A percentile compares a stretch with the other conserved stretches of the same genome.
These are phyloP conservation scores for Sarcoramphus papa DNA, from an alignment of 2,797 vertebrate genomes.

Conservation along the genomic window DNA sequence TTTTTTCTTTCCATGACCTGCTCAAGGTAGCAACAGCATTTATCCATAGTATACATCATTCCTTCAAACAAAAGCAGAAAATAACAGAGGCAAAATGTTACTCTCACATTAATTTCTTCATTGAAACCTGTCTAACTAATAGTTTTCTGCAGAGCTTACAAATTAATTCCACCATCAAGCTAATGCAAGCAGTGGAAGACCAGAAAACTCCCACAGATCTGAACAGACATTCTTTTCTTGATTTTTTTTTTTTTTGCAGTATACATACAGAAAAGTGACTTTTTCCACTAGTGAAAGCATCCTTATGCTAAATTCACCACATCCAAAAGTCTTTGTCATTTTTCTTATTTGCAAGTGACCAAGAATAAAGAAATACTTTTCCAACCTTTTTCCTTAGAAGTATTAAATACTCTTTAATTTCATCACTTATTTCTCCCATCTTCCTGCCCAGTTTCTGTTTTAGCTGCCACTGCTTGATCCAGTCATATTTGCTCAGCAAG, in stretches of 20 bases:
- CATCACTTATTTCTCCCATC: slow-evolving; percentile 70
- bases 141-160: not conserved
- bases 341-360: not conserved
- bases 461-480: slow-evolving; percentile 87
- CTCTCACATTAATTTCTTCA: not conserved
- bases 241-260: not conserved
- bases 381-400: slow-evolving; percentile 86
- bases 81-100: not conserved
- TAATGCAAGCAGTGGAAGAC: not conserved
- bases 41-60: not conserved
- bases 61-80: not conserved
- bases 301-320: not conserved
- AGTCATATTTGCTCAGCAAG: slow-evolving; percentile 79
- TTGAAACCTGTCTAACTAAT: not conserved
- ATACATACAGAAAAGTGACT: not conserved
- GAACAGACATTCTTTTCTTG: not conserved
- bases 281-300: not conserved
- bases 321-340: not conserved
- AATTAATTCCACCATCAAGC: not conserved
- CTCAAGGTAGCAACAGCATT: not conserved
- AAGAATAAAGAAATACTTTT: not conserved
- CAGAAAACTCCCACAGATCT: not conserved
- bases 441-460: slow-evolving; percentile 74
- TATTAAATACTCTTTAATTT: slow-evolving; percentile 82
- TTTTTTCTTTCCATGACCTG: not conserved